Base-by-base conservation (phyloP, 2,113 vertebrate species). In the Campylomormyrus tamandua region DNA sequence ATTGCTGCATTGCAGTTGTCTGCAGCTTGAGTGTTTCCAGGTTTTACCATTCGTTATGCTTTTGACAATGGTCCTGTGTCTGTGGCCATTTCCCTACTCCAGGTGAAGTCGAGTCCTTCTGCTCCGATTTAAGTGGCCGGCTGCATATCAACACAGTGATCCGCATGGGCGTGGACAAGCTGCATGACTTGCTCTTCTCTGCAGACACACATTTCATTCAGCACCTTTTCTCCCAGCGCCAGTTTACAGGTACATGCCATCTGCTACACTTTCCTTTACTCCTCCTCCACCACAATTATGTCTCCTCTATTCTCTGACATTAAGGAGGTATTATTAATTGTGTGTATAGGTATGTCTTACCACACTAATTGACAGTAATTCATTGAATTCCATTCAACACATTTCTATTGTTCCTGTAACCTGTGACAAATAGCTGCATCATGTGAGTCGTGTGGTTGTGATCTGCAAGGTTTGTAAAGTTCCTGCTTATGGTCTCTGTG, bases 171-270 rank as follows among this genome's bases (percentile, higher is more conserved):
- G 97, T 97, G 0, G 97, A 98, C 92, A 96, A 96, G 87, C 95
- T 98, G 62, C 95, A 97, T 70, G 97, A 97, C 92, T 96, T 97
- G 93, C 96, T 98, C 7, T 98, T 98, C 89, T 97, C 97, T 89
- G 94, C 95, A 0, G 97, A 98, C 93, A 97, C 96, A 0, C 93
- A 97, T 74, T 98, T 98, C 93, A 95, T 97, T 58, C 96, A 96
- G 90, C 95, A 96, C 91, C 97, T 98, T 87, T 96, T 97, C 92
- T 94, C 96, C 88, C 96, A 97, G 92, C 94, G 97, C 89, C 97
- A 97, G 91, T 97, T 98, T 93, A 98, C 97, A 49, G 97, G 97
- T 98, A 85, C 39, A 3, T 24, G 92, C 93, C 24, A 62, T 4
- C 31, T 58, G 21, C 52, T 45, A 11, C 19, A 17, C 39, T 83